phyloP scores from a whole-genome alignment of 2,888 invertebrate species.

The Pterostichus niger region DNA sequence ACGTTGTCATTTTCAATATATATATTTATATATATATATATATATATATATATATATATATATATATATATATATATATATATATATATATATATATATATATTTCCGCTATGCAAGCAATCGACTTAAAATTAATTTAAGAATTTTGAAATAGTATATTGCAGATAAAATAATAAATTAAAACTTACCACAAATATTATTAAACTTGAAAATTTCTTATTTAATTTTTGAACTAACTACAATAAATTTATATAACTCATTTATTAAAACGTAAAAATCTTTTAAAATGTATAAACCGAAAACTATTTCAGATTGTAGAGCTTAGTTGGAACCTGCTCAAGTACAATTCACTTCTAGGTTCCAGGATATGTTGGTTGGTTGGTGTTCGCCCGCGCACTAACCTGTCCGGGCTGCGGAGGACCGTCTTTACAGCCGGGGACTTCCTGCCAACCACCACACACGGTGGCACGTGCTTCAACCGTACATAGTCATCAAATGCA shows the following conservation, averaged over 20 bases:
- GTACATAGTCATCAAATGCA: slow-evolving; percentile 18
- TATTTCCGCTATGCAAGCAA: slow-evolving; percentile 1
- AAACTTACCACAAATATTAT: not conserved
- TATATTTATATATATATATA: too few species aligned
- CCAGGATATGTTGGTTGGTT: slow-evolving; percentile 28
- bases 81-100: too few species aligned
- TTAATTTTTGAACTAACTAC: too few species aligned
- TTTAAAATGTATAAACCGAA: too few species aligned
- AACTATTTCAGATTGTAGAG: too few species aligned
- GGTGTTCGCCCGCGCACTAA: slow-evolving; percentile 47
- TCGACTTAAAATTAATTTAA: not conserved
- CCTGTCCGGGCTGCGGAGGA: slow-evolving; percentile 41
- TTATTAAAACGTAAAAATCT: too few species aligned
- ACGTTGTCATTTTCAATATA: slow-evolving; percentile 5
- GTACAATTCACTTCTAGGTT: too few species aligned
- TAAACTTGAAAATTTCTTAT: too few species aligned
- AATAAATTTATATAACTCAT: too few species aligned
- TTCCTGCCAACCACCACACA: slow-evolving; percentile 50
- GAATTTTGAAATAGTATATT: too few species aligned
- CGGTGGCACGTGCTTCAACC: slow-evolving; percentile 23
- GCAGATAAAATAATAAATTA: not conserved
- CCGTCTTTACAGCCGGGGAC: slow-evolving; percentile 55
- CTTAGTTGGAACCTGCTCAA: not conserved
- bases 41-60: too few species aligned
- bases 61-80: too few species aligned